Percentiles rank a stretch among this genome's conserved stretches.
Conservation (phyloP, 2,888 invertebrate genomes). For the Thera britannica region DNA sequence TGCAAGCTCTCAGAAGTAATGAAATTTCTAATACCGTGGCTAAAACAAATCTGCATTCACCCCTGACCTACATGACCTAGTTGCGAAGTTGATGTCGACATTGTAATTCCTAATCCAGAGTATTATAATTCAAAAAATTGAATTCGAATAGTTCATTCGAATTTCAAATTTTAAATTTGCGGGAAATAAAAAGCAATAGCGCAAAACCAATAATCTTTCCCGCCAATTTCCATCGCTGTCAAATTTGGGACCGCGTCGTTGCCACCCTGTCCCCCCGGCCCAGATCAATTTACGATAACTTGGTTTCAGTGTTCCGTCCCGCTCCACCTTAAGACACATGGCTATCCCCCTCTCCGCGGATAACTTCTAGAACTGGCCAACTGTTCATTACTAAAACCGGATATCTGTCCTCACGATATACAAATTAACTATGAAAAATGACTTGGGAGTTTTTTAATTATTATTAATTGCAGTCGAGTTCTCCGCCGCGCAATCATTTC, state of each 20-base stretch:
- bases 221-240: constrained; percentile 85
- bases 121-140: constrained; percentile 30
- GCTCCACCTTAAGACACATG: constrained; percentile 79
- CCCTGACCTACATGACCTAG: constrained; percentile 69
- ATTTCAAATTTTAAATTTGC: constrained; percentile 36
- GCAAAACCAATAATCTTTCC: constrained; percentile 79
- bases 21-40: constrained; percentile 58
- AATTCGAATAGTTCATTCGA: constrained; percentile 38
- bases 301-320: constrained; percentile 78
- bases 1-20: constrained; percentile 47
- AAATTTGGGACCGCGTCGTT: constrained; percentile 79
- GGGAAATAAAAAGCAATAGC: constrained; percentile 45
- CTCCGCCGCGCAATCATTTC: constrained; percentile 23
- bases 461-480: constrained; percentile 23
- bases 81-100: constrained; percentile 45
- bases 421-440: constrained; percentile 37
- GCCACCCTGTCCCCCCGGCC: constrained; percentile 60
- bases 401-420: constrained; percentile 51
- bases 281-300: constrained; percentile 84
- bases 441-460: constrained; percentile 31
- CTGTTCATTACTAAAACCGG: constrained; percentile 60
- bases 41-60: constrained; percentile 53
- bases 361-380: constrained; percentile 76
- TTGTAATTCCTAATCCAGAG: constrained; percentile 50
- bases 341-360: constrained; percentile 78